Conservation (phyloP, 2,113 vertebrate genomes). For the Isichthys henryi region DNA sequence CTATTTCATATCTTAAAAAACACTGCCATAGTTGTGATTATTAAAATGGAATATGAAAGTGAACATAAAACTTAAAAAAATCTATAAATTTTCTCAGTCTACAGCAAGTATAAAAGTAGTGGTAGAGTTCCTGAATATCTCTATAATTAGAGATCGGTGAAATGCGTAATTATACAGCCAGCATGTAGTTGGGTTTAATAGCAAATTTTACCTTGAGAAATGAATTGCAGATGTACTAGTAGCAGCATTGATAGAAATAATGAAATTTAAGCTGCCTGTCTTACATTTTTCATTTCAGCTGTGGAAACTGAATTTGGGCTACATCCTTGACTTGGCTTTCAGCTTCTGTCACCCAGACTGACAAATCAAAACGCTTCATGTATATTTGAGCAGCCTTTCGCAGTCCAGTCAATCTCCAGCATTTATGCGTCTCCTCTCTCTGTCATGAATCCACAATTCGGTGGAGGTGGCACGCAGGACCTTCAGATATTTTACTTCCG, state of each 20-base stretch:
- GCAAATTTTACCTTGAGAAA: background rate
- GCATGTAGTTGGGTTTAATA: background rate
- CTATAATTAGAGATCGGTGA: background rate
- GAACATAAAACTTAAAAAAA: background rate
- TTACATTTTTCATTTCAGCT: background rate
- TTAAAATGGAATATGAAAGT: background rate
- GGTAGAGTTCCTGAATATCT: background rate
- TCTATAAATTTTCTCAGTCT: background rate
- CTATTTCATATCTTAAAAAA: background rate
- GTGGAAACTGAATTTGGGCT: background rate
- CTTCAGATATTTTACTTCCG: background rate
- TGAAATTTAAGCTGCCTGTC: background rate
- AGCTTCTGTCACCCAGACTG: background rate
- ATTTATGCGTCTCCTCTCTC: background rate
- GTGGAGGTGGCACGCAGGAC: background rate
- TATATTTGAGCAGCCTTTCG: background rate
- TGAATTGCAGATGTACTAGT: background rate
- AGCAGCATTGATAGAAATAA: background rate
- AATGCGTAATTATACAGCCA: background rate
- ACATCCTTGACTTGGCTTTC: background rate
- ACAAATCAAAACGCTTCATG: background rate
- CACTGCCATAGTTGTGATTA: background rate
- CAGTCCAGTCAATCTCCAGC: background rate
- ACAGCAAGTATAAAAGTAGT: background rate
- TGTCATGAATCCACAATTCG: background rate